Base-by-base conservation (phyloP, 2,797 vertebrate species). In the Dallia pectoralis region DNA sequence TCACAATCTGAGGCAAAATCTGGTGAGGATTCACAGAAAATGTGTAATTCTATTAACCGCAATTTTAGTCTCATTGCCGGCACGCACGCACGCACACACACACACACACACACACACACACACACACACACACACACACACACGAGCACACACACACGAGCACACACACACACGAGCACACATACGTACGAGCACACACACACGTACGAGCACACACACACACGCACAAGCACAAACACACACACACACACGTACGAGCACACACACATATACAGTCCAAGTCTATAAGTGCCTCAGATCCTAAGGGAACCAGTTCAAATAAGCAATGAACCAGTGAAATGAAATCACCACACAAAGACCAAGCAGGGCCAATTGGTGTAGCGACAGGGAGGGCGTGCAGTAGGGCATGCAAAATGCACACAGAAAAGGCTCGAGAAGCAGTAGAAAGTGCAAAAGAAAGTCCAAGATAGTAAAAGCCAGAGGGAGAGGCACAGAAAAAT, bases 371-470 rank as follows among this genome's bases (percentile, higher is more conserved):
- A 63, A 63, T 63, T 29, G 12, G 11, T 4, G 76, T 72, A 79
- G 77, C 78, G 81, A 78, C 72, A 70, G 67, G 48, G 44, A 70
- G 77, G 77, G 80, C 84, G 85, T 80, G 74, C 77, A 76, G 78
- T 85, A 81, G 80, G 32, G 74, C 15, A 36, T 56, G 51, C 18
- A 53, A 53, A 9, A n/a, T 14, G 70, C 29, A 44, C 40, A 44
- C 22, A 29, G 18, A 33, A 16, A 19, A 18, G 16, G 19, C 61
- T 9, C 19, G 4, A 66, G 44, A 44, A 66, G n/a, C 32, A 87
- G 88, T 87, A 89, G 89, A 89, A 89, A 86, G 82, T 80, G 85
- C 14, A 32, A 69, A 19, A 53, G 36, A 53, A 8, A 19, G 8
- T n/a, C 16, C 67, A 27, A 51, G 4, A 18, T 19, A 14, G 18